These are phyloP conservation scores for Ammodramus savannarum DNA, from an alignment of 2,113 vertebrate genomes.

Conservation along the genomic window DNA sequence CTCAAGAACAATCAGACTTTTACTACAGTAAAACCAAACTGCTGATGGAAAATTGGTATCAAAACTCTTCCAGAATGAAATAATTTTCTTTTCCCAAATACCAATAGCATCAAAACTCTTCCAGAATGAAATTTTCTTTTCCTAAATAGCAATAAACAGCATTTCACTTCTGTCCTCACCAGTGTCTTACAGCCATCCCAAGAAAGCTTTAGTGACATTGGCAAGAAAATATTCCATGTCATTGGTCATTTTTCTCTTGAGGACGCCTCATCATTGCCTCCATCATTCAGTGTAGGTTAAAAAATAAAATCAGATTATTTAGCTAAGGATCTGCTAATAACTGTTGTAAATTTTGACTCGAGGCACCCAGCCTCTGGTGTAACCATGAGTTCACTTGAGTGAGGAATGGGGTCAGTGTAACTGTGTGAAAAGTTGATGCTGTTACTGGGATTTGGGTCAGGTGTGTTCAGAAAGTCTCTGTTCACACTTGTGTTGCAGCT, in stretches of 20 bases:
- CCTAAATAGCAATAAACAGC: background rate
- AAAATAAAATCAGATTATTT: background rate
- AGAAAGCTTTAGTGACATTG: background rate
- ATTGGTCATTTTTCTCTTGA: background rate
- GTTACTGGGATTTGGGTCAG: background rate
- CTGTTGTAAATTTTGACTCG: background rate
- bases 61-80: background rate
- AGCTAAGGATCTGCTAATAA: background rate
- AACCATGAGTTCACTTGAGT: background rate
- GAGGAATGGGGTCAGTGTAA: background rate
- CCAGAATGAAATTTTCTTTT: background rate
- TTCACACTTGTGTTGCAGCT: background rate
- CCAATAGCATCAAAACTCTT: background rate
- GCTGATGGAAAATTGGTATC: background rate
- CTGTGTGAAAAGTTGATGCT: background rate
- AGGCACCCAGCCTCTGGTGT: background rate
- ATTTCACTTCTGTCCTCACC: background rate
- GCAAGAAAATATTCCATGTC: background rate
- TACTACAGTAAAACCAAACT: background rate
- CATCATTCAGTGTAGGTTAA: background rate
- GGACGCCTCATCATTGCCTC: background rate
- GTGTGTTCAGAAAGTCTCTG: background rate
- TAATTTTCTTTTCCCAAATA: background rate
- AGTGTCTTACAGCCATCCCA: accelerated
- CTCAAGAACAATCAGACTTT: accelerated